Percentiles rank a stretch among this genome's conserved stretches.
phyloP scores from a whole-genome alignment of 2,797 vertebrate genomes.

The Lophotriccus pileatus region DNA sequence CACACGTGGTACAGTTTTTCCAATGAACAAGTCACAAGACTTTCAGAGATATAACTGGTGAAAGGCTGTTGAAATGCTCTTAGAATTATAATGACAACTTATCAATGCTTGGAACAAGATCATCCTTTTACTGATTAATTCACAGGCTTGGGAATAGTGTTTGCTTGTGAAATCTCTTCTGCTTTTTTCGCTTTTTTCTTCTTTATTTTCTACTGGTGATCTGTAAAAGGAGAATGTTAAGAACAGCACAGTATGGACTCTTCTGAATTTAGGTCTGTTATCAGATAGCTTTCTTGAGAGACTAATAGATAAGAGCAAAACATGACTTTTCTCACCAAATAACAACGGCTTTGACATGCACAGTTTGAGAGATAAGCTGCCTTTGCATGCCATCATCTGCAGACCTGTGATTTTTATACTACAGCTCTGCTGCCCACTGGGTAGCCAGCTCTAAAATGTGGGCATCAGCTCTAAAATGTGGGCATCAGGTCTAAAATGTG shows the following conservation, averaged over 20 bases:
- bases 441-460: not conserved
- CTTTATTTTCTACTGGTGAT: not conserved
- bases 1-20: slow-evolving; percentile 39
- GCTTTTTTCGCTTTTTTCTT: not conserved
- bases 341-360: not conserved
- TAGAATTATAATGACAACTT: slow-evolving; percentile 66
- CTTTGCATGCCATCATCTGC: not conserved
- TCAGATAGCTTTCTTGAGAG: slow-evolving; percentile 9
- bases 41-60: not conserved
- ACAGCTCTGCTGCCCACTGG: not conserved
- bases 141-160: slow-evolving; percentile 31
- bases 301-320: slow-evolving; percentile 11
- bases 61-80: slow-evolving; percentile 64
- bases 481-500: not conserved
- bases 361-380: not conserved
- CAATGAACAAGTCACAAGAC: slow-evolving; percentile 61
- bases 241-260: not conserved
- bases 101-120: slow-evolving; percentile 49
- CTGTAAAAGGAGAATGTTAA: not conserved
- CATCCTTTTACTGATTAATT: slow-evolving; percentile 42
- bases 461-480: not conserved
- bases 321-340: slow-evolving; percentile 11
- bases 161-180: slow-evolving; percentile 31
- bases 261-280: slow-evolving; percentile 1
- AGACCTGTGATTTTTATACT: not conserved